Conservation (phyloP, 1,140 invertebrate species). For the Copidosoma floridanum region DNA sequence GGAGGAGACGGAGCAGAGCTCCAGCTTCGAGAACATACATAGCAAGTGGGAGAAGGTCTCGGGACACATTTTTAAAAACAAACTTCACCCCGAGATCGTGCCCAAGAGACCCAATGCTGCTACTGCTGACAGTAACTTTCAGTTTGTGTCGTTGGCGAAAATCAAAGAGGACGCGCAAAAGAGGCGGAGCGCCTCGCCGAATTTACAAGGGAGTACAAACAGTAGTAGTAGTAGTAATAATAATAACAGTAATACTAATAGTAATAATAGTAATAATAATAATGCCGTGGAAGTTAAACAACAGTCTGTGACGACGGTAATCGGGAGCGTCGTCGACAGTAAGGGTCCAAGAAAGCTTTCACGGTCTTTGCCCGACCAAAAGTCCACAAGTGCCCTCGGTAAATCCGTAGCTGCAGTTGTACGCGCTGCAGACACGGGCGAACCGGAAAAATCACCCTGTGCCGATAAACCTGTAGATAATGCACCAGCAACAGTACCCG, state of each 20-base stretch:
- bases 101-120: background rate
- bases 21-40: slow-evolving; percentile 21
- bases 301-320: background rate
- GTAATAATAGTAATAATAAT: no score
- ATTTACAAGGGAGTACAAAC: background rate
- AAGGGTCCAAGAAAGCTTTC: slow-evolving; percentile 7
- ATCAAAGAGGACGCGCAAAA: slow-evolving; percentile 23
- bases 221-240: no score
- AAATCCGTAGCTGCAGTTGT: no score
- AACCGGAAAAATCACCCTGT: no score
- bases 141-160: slow-evolving; percentile 6
- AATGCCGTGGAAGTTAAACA: no score
- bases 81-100: no score
- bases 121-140: background rate
- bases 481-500: no score
- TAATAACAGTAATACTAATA: no score
- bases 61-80: slow-evolving; percentile 1
- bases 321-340: background rate
- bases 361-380: no score
- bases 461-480: no score
- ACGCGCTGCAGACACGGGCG: no score
- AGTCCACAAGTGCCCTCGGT: no score
- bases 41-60: slow-evolving; percentile 14
- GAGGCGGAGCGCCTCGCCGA: background rate
- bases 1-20: background rate